Evolutionary conservation across 2,113 vertebrate genomes (phyloP).

Genomic region (Spermophilus dauricus): DNA sequence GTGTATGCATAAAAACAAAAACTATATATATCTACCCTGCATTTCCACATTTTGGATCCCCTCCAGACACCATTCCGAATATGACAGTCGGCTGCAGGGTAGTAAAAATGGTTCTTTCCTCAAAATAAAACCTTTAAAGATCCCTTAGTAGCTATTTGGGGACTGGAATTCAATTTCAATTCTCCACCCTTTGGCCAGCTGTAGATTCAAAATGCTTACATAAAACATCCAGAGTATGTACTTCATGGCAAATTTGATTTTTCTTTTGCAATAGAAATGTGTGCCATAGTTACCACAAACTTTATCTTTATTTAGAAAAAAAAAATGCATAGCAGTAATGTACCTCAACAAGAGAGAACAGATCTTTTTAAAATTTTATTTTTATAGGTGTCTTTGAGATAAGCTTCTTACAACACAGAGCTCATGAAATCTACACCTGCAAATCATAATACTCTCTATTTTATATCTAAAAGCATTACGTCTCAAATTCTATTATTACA

Average conservation of each 20-base stretch:
- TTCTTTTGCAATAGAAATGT: conserved; percentile 60
- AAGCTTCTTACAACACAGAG: conserved; percentile 74
- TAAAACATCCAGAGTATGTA: conserved; percentile 54
- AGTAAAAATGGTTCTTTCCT: conserved; percentile 74
- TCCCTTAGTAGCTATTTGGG: conserved; percentile 68
- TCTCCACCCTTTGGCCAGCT: conserved; percentile 74
- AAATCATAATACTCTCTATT: conserved; percentile 62
- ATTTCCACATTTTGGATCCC: conserved; percentile 60
- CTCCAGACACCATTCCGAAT: conserved; percentile 63
- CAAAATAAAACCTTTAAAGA: conserved; percentile 81
- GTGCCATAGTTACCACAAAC: conserved; percentile 41
- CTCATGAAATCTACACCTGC: conserved; percentile 67
- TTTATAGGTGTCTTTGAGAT: conserved; percentile 83
- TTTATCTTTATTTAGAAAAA: conserved; percentile 72
- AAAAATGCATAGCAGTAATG: conserved; percentile 73
- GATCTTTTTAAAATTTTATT: conserved; percentile 78
- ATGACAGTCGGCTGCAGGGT: conserved; percentile 49
- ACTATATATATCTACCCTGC: conserved; percentile 28
- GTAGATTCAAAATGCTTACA: conserved; percentile 64
- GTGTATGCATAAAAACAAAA: conserved; percentile 61
- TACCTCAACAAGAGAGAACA: conserved; percentile 65
- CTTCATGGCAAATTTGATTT: conserved; percentile 67
- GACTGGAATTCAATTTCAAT: conserved; percentile 78
- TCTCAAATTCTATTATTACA: conserved; percentile 77
- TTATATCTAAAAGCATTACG: conserved; percentile 80